phyloP scores from a whole-genome alignment of 1,140 invertebrate genomes.

The Drosophila equinoxialis region DNA sequence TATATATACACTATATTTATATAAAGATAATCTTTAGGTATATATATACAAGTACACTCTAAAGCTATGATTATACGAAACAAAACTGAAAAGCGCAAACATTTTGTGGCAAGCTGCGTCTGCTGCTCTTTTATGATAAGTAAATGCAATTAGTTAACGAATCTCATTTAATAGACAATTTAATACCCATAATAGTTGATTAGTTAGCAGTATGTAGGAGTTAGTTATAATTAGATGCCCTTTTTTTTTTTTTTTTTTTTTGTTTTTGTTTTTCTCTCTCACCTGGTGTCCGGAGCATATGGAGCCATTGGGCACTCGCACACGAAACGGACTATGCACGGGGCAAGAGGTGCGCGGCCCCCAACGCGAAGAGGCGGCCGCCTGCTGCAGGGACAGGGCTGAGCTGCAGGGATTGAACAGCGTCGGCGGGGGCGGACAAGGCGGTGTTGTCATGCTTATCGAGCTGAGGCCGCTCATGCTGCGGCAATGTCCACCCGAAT shows the following conservation, averaged over 20 bases:
- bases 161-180: conserved; percentile 57
- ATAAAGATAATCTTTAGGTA: not conserved
- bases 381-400: conserved; percentile 69
- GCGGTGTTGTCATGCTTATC: conserved; percentile 67
- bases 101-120: conserved; percentile 74
- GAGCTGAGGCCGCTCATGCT: conserved; percentile 77
- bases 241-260: too few species aligned
- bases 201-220: not conserved
- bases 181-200: conserved; percentile 14
- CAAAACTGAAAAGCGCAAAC: conserved; percentile 70
- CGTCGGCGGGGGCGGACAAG: conserved; percentile 77
- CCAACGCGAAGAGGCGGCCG: conserved; percentile 72
- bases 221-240: not conserved
- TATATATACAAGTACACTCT: conserved; percentile 29
- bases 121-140: conserved; percentile 33
- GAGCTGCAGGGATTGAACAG: conserved; percentile 83
- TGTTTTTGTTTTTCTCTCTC: conserved; percentile 40
- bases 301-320: conserved; percentile 85
- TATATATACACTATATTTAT: not conserved
- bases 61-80: conserved; percentile 56
- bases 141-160: conserved; percentile 72
- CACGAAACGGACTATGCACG: conserved; percentile 86
- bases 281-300: conserved; percentile 84
- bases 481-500: conserved; percentile 67
- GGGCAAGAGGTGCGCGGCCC: conserved; percentile 84